phyloP scores from a whole-genome alignment of 2,888 invertebrate species.

The Lithophane socia region DNA sequence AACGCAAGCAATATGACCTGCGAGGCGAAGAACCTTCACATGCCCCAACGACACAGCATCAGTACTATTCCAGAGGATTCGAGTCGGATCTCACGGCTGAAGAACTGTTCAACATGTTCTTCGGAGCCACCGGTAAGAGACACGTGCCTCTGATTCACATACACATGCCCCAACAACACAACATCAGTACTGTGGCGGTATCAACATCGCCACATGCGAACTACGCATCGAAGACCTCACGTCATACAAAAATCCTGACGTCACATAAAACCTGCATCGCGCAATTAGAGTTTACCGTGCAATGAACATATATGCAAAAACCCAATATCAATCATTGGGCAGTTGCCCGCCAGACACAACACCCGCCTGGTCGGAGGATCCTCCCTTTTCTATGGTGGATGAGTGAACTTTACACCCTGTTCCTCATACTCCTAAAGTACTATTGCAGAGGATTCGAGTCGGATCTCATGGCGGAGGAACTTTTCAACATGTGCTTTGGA shows the following conservation, averaged over 20 bases:
- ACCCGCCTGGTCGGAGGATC: too few relatives aligned
- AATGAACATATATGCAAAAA: too few relatives aligned
- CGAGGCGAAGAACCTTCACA: slow-evolving; percentile 91
- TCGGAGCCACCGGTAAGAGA: slow-evolving; percentile 94
- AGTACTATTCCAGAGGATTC: slow-evolving; percentile 96
- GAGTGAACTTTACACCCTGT: too few relatives aligned
- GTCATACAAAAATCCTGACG: too few relatives aligned
- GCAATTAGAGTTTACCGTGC: too few relatives aligned
- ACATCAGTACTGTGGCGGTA: too few relatives aligned
- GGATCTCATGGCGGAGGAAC: slow-evolving; percentile 98
- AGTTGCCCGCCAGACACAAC: too few relatives aligned
- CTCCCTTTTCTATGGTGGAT: too few relatives aligned
- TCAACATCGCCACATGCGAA: too few relatives aligned
- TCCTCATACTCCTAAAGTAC: slow-evolving; percentile 82
- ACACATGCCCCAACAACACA: slow-evolving; percentile 62
- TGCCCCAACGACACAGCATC: slow-evolving; percentile 71
- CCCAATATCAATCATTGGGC: too few relatives aligned
- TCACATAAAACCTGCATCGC: too few relatives aligned
- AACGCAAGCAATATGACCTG: slow-evolving; percentile 97
- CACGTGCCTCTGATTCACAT: neutral
- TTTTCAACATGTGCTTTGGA: slow-evolving; percentile 99
- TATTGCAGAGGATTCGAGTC: slow-evolving; percentile 97
- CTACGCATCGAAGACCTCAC: too few relatives aligned
- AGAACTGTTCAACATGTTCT: slow-evolving; percentile 99
- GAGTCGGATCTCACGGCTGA: slow-evolving; percentile 99